Base-by-base conservation (phyloP, 2,113 vertebrate species). In the Catagonus wagneri region DNA sequence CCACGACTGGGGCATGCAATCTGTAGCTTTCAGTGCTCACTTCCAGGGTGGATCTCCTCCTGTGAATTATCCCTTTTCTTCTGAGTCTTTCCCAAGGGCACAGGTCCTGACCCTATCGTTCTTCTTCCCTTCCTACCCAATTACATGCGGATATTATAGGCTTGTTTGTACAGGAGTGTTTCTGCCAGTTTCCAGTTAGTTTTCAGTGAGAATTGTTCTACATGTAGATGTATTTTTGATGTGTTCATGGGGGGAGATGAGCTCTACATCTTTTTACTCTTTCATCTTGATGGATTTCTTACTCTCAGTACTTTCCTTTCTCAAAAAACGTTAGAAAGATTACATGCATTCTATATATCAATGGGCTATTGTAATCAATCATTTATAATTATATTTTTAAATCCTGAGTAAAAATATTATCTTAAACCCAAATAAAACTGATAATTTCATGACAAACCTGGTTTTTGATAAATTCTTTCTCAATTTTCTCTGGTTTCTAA, bases 401-500 rank as follows among this genome's bases (percentile, higher is more conserved):
- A 91, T 80, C n/a, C 7, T 84, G 25, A 83, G 63, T 4, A 90
- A 94, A 84, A 78, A 44, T 61, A 76, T 79, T 66, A 93, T 83
- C 60, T 86, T 75, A 36, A 58, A 68, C 25, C 87, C 34, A 56
- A 80, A 39, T 89, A 1, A 52, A 72, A 81, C 25, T 79, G 29
- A 36, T 9, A 79, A 36, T 94, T 93, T 89, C 36, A 80, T 61
- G 11, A 85, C 25, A 88, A 71, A 44, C 14, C 4, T 20, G 4
- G n/a, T 80, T 76, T 84, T 66, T 56, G 54, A 95, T 20, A 81
- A 66, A 60, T 72, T 84, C 15, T 93, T 89, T 39, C 44, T 92
- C 22, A 66, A 83, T 92, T 94, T 94, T 56, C 81, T 86, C 20
- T 93, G 4, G 4, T 63, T 93, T 83, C 58, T 93, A 44, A 71